phyloP scores from a whole-genome alignment of 2,113 vertebrate species.

The Phodopus roborovskii region DNA sequence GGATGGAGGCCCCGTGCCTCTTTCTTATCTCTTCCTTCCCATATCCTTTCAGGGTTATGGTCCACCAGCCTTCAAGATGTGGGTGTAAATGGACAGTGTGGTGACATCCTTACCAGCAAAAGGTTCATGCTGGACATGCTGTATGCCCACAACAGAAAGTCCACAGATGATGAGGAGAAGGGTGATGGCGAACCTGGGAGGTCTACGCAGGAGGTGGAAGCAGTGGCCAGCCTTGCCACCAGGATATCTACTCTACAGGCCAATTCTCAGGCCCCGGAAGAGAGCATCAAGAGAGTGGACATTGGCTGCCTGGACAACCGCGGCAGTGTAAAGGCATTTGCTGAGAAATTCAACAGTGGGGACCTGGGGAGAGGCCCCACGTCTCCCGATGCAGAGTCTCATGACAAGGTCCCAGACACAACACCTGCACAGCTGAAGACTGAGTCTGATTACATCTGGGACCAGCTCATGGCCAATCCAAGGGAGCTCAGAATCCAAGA shows the following conservation, averaged over 20 bases:
- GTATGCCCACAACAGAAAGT: conserved; percentile 93
- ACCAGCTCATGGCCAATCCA: conserved; percentile 96
- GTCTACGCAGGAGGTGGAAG: conserved; percentile 87
- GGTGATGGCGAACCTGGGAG: conserved; percentile 85
- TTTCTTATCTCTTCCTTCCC: conserved; percentile 60
- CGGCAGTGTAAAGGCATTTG: conserved; percentile 93
- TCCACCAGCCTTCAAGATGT: conserved; percentile 88
- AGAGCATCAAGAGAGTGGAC: conserved; percentile 91
- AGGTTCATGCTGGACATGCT: conserved; percentile 98
- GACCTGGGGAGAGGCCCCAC: conserved; percentile 90
- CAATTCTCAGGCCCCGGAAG: conserved; percentile 90
- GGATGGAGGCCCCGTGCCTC: not conserved
- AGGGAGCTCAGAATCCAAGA: conserved; percentile 97
- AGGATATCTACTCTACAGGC: conserved; percentile 95
- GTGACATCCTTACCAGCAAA: conserved; percentile 94
- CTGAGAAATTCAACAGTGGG: conserved; percentile 92
- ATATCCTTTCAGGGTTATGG: conserved; percentile 91
- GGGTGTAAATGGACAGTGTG: conserved; percentile 92
- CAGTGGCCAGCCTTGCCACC: conserved; percentile 90
- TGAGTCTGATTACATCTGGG: conserved; percentile 98
- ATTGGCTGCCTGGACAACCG: conserved; percentile 93
- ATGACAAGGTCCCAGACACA: conserved; percentile 87
- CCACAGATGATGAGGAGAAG: conserved; percentile 86
- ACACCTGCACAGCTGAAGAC: conserved; percentile 85
- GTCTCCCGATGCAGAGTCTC: conserved; percentile 86